Evolutionary conservation across 2,113 vertebrate genomes (phyloP), one percentile per base, ranked within the genome.

Genomic region (Callaeas wilsoni): DNA sequence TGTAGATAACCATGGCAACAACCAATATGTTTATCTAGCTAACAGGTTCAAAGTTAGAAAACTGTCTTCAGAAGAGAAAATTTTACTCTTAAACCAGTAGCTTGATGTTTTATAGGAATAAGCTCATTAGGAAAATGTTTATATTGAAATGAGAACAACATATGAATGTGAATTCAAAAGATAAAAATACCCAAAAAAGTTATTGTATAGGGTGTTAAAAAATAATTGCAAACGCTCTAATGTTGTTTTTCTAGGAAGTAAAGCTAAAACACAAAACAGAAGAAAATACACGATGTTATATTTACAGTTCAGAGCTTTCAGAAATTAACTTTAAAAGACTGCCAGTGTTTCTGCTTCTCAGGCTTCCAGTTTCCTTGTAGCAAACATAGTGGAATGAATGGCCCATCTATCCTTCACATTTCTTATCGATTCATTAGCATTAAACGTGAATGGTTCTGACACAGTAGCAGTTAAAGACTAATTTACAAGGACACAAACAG

Each of bases 11-110:
- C 71, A 90, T 79, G 42, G 67, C 49, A 96, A 97, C 56, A 91
- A 91, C 8, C 46, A 65, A 44, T 33, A 74, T 13, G 33, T 87
- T 92, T 96, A 92, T 86, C 55, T 89, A 81, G 42, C 10, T 62
- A 95, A 85, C 15, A 91, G 10, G 12, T 84, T 96, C 49, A 91
- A 91, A 96, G 92, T 93, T 69, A 93, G 53, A 96, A 94, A 95
- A 88, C 18, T 39, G 4, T 73, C 44, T 93, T 89, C 26, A 26
- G n/a, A 13, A 37, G 7, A 70, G n/a, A 63, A 87, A 91, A 47
- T 70, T 85, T 85, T 94, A 90, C 16, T 13, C 27, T 50, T 29
- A 88, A 93, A 53, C 19, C 11, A 67, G 35, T 84, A 81, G 16
- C 33, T 87, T 77, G 29, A 87, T 78, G 39, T 69, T 95, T 94